phyloP scores from a whole-genome alignment of 1,140 invertebrate species.

The Idris sp. region DNA sequence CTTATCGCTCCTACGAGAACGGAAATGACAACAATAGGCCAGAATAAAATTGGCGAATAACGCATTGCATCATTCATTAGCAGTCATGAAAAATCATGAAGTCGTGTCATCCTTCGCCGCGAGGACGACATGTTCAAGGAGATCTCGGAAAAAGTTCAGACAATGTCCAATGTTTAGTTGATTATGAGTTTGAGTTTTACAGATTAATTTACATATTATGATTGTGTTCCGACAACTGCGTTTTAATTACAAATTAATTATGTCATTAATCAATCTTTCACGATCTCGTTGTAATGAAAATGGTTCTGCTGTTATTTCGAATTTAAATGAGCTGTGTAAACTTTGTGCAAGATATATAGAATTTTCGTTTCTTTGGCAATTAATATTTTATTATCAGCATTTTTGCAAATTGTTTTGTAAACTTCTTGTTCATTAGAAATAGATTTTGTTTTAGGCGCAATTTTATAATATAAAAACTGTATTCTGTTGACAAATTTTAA shows the following conservation, averaged over 20 bases:
- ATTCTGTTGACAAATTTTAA: too few species aligned
- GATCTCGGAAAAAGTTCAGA: conserved; percentile 59
- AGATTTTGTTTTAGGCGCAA: too few species aligned
- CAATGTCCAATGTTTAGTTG: conserved; percentile 22
- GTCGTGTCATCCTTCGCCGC: conserved; percentile 53
- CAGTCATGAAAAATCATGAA: conserved; percentile 58
- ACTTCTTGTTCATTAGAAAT: too few species aligned
- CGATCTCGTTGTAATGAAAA: conserved; percentile 14
- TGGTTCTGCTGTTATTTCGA: conserved; percentile 33
- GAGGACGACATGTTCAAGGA: conserved; percentile 59
- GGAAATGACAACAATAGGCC: conserved; percentile 56
- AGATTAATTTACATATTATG: conserved; percentile 45
- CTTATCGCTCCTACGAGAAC: conserved; percentile 46
- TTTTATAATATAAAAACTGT: too few species aligned
- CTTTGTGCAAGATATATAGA: too few species aligned
- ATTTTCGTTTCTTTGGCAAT: conserved; percentile 9
- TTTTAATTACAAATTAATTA: conserved; percentile 48
- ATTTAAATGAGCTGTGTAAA: too few species aligned
- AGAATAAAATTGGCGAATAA: conserved; percentile 51
- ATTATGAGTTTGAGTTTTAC: conserved; percentile 39
- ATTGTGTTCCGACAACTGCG: conserved; percentile 33
- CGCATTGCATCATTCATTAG: conserved; percentile 55
- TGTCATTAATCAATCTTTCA: conserved; percentile 9
- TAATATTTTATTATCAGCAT: too few species aligned
- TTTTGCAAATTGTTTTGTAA: too few species aligned